Conservation (phyloP, 2,113 vertebrate genomes). For the Leucopsar rothschildi region DNA sequence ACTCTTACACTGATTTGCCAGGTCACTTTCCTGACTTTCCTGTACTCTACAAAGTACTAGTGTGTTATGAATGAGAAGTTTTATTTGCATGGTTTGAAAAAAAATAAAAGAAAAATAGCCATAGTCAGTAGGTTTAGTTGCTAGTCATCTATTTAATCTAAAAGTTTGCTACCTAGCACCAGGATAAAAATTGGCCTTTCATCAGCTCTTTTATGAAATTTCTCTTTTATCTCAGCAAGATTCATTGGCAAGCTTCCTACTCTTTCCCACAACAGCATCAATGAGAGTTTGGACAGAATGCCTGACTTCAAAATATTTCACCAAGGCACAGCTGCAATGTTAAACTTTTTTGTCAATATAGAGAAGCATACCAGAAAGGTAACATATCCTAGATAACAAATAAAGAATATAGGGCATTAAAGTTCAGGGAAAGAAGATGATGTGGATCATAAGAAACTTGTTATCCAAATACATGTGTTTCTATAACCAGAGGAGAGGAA, state of each 20-base stretch:
- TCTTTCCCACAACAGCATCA: neutral
- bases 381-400: neutral
- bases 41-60: neutral
- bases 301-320: neutral
- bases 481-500: conserved; percentile 15
- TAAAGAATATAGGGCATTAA: neutral
- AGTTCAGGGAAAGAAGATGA: neutral
- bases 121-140: neutral
- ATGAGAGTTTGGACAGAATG: neutral
- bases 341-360: neutral
- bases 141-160: neutral
- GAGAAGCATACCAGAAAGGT: neutral
- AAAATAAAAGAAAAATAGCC: neutral
- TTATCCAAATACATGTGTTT: neutral
- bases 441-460: neutral
- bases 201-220: neutral
- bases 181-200: neutral
- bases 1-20: neutral
- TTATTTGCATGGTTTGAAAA: neutral
- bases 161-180: neutral
- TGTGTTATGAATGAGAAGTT: neutral
- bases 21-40: neutral
- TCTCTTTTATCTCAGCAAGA: neutral
- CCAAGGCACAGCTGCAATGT: neutral
- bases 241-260: neutral